phyloP scores from a whole-genome alignment of 2,797 vertebrate genomes.

The Pseudocheirus occidentalis region DNA sequence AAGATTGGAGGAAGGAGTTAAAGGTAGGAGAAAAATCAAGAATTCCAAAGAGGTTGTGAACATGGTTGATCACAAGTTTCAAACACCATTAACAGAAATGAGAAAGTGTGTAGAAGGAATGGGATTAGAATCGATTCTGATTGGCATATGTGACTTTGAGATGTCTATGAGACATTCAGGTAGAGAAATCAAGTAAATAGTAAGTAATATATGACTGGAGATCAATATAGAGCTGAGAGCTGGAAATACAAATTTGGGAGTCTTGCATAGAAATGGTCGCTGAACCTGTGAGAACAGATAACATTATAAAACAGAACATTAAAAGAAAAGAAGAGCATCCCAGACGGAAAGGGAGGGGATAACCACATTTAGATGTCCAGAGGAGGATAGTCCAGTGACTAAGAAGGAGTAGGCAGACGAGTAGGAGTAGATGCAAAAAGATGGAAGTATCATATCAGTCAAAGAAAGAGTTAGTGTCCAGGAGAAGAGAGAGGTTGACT shows the following conservation, averaged over 20 bases:
- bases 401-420: background rate
- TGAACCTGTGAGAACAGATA: background rate
- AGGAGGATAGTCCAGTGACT: background rate
- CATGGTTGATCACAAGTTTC: background rate
- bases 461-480: background rate
- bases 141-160: background rate
- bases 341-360: background rate
- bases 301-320: background rate
- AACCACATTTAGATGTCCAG: background rate
- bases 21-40: background rate
- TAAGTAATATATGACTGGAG: background rate
- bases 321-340: background rate
- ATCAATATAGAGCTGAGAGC: background rate
- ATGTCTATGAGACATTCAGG: background rate
- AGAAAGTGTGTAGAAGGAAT: background rate
- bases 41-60: background rate
- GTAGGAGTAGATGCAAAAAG: background rate
- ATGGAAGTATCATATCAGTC: background rate
- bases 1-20: background rate
- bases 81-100: background rate
- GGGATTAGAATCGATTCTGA: background rate
- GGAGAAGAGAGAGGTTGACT: background rate
- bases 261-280: background rate
- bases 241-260: background rate
- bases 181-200: background rate